phyloP scores from a whole-genome alignment of 2,113 vertebrate genomes.

The Scortum barcoo region DNA sequence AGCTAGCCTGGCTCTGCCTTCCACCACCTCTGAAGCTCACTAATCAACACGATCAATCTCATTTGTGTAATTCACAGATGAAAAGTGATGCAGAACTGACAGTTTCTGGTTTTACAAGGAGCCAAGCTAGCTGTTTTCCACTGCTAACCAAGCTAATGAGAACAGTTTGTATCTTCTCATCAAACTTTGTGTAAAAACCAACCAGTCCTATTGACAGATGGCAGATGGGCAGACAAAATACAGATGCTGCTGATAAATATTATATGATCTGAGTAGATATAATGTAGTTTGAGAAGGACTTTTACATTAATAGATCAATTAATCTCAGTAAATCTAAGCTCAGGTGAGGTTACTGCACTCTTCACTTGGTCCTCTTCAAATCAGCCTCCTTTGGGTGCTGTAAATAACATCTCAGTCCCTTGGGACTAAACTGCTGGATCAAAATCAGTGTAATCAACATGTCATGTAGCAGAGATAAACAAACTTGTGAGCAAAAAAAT shows the following conservation, averaged over 20 bases:
- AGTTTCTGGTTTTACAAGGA: not conserved
- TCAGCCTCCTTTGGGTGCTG: not conserved
- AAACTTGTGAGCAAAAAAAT: slow-evolving; percentile 10
- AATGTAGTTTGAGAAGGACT: not conserved
- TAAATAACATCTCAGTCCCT: slow-evolving; percentile 1
- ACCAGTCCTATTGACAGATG: not conserved
- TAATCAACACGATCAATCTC: not conserved
- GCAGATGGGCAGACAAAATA: not conserved
- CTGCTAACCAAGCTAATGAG: not conserved
- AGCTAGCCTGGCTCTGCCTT: not conserved
- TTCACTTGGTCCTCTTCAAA: not conserved
- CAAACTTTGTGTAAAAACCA: not conserved
- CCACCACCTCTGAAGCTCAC: not conserved
- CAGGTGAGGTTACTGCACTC: not conserved
- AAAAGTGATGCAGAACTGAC: not conserved
- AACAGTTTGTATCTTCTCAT: not conserved
- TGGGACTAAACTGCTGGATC: not conserved
- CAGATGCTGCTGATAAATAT: not conserved
- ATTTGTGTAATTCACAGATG: not conserved
- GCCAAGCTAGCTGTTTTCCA: not conserved
- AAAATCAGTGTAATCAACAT: slow-evolving; percentile 13
- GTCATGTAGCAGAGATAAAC: slow-evolving; percentile 25
- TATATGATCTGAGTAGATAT: not conserved
- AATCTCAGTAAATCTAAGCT: not conserved
- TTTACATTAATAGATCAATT: not conserved